Evolutionary conservation across 2,888 invertebrate genomes (phyloP), one percentile per base, ranked within the genome.

Genomic region (Hartigia nigra): DNA sequence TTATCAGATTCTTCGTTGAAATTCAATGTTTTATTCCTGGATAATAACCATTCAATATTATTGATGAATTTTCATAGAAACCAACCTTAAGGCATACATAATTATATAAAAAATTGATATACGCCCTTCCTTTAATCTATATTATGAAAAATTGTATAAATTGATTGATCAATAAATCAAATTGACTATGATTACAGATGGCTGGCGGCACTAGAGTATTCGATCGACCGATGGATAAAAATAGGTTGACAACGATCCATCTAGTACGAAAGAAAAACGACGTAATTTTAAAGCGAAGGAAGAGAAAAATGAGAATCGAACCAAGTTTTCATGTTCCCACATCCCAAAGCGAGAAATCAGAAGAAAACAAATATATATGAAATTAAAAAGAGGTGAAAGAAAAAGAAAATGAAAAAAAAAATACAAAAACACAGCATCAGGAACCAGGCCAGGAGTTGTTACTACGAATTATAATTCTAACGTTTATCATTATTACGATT

Each of bases 171-270:
- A 23, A 55, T 55, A 55, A 55, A 55, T 55, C 55, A 55, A 55
- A 55, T 55, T 23, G 9, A 55, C 23, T 55, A 5, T 55, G 55
- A 55, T 94, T 93, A 32, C 92, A 98, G 98, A 88, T 98, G 98
- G 98, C 94, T 98, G 91, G 97, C 98, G 82, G 98, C 98, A 81
- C 92, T 98, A 90, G 98, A 98, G 92, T 98, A 97, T 91, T 98
- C 98, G 80, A 98, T 98, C 92, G 98, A 98, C 92, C 94, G 97
- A 87, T 98, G 98, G 96, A 95, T 96, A 93, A 96, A 96, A 92
- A 95, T 96, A 87, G 94, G 95, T 93, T 94, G 94, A 94, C 87
- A 84, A 80, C 78, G 34, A 36, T 9, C 36, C 12, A 34, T 11
- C 23, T 31, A 35, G 14, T 11, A 39, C 39, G 72, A 78, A 35